These are phyloP conservation scores for Microcebus ravelobensis DNA, from an alignment of 2,113 vertebrate genomes.

Conservation along the genomic window DNA sequence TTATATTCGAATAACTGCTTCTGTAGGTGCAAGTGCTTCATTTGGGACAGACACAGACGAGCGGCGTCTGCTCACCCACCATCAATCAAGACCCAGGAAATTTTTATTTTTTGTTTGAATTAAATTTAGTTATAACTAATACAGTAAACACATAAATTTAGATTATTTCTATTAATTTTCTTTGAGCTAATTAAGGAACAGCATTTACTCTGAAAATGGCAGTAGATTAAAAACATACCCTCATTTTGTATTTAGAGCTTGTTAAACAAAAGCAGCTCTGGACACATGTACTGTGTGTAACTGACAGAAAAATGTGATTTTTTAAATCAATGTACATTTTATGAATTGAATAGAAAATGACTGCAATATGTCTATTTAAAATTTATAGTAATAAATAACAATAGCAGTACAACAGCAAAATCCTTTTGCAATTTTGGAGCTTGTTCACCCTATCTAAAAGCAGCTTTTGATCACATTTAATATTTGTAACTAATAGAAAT, in stretches of 20 bases:
- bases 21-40: slow-evolving; percentile 83
- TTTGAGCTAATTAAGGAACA: slow-evolving; percentile 36
- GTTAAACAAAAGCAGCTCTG: neutral
- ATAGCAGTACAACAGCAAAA: neutral
- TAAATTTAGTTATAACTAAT: slow-evolving; percentile 45
- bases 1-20: slow-evolving; percentile 91
- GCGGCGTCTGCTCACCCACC: slow-evolving; percentile 70
- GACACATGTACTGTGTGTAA: fast-evolving
- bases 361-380: neutral
- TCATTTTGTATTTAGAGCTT: neutral
- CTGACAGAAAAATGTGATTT: neutral
- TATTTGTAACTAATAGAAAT: neutral
- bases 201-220: neutral
- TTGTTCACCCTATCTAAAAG: neutral
- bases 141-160: slow-evolving; percentile 59
- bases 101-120: slow-evolving; percentile 70
- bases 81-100: slow-evolving; percentile 72
- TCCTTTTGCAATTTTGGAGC: neutral
- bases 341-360: neutral
- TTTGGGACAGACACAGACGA: slow-evolving; percentile 73
- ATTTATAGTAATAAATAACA: neutral
- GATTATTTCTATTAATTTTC: slow-evolving; percentile 28
- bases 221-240: neutral
- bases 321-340: neutral
- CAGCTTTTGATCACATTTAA: neutral